A percentile compares a stretch with the other conserved stretches of the same genome.
Conservation (phyloP, 2,113 vertebrate genomes). For the Hassar affinis region DNA sequence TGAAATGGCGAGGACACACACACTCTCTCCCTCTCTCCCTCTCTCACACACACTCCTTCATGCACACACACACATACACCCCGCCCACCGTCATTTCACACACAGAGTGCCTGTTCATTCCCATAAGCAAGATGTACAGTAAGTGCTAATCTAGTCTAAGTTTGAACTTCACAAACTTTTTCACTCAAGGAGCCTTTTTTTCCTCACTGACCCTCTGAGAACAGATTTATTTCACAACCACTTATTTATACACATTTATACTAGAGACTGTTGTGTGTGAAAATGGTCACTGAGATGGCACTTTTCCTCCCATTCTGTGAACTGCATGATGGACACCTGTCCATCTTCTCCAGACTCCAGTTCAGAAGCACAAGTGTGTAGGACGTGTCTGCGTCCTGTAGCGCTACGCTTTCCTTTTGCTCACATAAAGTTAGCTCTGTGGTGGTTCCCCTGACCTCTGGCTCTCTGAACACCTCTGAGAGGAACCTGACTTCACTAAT, state of each 20-base stretch:
- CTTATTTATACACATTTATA: too few species aligned
- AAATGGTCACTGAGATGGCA: too few species aligned
- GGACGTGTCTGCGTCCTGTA: neutral
- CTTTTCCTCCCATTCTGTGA: too few species aligned
- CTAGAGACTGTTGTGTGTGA: too few species aligned
- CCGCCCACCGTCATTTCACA: neutral
- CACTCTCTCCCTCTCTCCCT: neutral
- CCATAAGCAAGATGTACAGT: too few species aligned
- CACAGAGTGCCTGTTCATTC: neutral
- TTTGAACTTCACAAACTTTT: neutral
- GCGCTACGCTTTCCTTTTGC: neutral
- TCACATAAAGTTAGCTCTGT: too few species aligned
- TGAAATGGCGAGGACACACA: neutral
- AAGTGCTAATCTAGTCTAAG: too few species aligned
- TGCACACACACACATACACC: neutral
- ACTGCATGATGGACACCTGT: neutral
- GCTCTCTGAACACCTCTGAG: neutral
- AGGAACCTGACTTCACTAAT: neutral
- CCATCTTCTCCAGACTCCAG: too few species aligned
- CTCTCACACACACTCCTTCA: neutral
- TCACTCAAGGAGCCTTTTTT: too few species aligned
- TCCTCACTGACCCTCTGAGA: neutral
- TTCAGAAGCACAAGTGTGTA: too few species aligned
- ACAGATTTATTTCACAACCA: neutral
- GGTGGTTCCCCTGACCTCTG: neutral